phyloP scores from a whole-genome alignment of 2,888 invertebrate species.

The Hirtodrosophila alboralis region DNA sequence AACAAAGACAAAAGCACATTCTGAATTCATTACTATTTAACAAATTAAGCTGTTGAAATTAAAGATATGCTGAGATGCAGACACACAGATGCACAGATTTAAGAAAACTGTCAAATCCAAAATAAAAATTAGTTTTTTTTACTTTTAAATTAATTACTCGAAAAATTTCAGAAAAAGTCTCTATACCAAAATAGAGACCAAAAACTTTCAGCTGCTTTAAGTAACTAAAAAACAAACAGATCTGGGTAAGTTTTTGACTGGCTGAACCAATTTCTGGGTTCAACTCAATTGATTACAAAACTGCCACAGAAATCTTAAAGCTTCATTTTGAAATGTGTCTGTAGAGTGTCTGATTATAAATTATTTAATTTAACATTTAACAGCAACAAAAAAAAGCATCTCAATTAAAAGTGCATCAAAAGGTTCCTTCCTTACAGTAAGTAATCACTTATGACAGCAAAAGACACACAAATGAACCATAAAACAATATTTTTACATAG shows the following conservation, averaged over 20 bases:
- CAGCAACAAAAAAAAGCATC: constrained; percentile 30
- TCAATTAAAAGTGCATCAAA: constrained; percentile 41
- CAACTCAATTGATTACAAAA: neutral
- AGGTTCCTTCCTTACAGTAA: constrained; percentile 77
- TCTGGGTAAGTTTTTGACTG: neutral
- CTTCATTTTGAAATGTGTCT: constrained; percentile 7
- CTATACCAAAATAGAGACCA: neutral
- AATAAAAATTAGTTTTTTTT: neutral
- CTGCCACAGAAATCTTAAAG: neutral
- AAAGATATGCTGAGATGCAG: constrained; percentile 1
- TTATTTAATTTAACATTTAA: constrained; percentile 8
- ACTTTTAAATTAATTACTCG: neutral
- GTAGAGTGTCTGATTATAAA: constrained; percentile 15
- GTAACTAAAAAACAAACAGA: too few relatives aligned
- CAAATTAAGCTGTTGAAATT: constrained; percentile 1
- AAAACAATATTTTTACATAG: constrained; percentile 21
- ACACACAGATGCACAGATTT: constrained; percentile 22
- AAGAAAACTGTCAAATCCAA: neutral
- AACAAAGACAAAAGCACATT: too few relatives aligned
- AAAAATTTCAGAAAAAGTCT: neutral
- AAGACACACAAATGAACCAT: constrained; percentile 11
- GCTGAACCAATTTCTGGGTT: neutral
- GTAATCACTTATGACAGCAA: constrained; percentile 38
- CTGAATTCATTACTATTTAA: constrained; percentile 8
- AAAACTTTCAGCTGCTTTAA: neutral